Evolutionary conservation across 1,140 invertebrate genomes (phyloP).

Genomic region (Conus ventricosus): DNA sequence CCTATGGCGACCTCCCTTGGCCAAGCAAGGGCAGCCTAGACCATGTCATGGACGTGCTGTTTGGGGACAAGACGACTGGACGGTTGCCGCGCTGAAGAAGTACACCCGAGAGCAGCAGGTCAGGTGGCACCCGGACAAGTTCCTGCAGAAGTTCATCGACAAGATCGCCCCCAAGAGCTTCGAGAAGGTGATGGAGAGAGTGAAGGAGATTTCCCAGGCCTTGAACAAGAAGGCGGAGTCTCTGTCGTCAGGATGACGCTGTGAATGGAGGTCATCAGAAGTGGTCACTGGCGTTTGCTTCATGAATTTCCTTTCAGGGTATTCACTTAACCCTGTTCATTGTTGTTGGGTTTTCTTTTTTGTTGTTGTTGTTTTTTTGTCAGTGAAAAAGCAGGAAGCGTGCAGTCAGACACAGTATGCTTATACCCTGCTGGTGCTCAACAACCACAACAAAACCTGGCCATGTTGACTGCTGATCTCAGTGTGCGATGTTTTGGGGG

Average conservation of each 20-base stretch:
- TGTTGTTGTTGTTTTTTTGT: too few relatives aligned
- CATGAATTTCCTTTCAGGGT: too few relatives aligned
- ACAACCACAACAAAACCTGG: too few relatives aligned
- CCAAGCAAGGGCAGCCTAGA: conserved; percentile 50
- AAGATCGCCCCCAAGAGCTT: conserved; percentile 52
- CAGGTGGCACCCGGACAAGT: conserved; percentile 71
- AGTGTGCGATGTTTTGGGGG: too few relatives aligned
- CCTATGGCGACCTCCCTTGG: conserved; percentile 66
- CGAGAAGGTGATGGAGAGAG: conserved; percentile 59
- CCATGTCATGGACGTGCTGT: conserved; percentile 51
- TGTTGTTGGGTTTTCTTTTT: too few relatives aligned
- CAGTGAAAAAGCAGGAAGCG: too few relatives aligned
- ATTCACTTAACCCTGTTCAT: too few relatives aligned
- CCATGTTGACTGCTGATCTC: too few relatives aligned
- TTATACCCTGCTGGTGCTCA: too few relatives aligned
- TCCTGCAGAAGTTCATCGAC: conserved; percentile 64
- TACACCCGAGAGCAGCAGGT: conserved; percentile 64
- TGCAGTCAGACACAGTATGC: too few relatives aligned
- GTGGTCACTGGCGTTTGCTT: too few relatives aligned
- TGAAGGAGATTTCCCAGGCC: conserved; percentile 66
- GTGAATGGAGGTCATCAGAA: background rate
- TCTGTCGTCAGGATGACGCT: background rate
- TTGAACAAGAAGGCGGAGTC: conserved; percentile 55
- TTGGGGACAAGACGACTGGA: conserved; percentile 47
- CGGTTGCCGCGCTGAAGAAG: conserved; percentile 46